Evolutionary conservation across 2,888 invertebrate species (phyloP).

Genomic region (Anarsia innoxiella): DNA sequence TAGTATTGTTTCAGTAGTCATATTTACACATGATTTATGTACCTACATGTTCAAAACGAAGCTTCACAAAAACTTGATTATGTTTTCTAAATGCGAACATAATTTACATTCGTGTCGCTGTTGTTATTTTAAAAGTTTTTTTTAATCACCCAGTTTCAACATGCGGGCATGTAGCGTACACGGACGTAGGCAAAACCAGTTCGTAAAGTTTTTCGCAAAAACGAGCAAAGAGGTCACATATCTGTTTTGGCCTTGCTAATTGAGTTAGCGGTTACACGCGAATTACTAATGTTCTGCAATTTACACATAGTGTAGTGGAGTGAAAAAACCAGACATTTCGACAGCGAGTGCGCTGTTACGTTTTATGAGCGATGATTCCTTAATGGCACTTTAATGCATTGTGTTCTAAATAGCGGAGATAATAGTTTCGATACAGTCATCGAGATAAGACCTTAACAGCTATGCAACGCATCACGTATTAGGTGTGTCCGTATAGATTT

Average conservation of each 20-base stretch:
- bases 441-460: conserved; percentile 9
- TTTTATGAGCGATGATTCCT: conserved; percentile 30
- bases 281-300: conserved; percentile 54
- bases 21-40: too few species aligned
- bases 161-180: conserved; percentile 39
- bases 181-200: conserved; percentile 37
- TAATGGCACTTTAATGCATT: conserved; percentile 23
- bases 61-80: conserved; percentile 33
- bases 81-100: conserved; percentile 34
- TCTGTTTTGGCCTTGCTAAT: conserved; percentile 67
- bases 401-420: conserved; percentile 34
- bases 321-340: conserved; percentile 35
- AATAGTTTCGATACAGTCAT: conserved; percentile 24
- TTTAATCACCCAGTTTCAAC: conserved; percentile 27
- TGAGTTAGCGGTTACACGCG: conserved; percentile 58
- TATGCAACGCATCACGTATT: conserved; percentile 21
- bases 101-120: conserved; percentile 30
- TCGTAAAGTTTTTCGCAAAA: conserved; percentile 37
- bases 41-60: conserved; percentile 1
- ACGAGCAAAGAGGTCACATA: conserved; percentile 66
- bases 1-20: conserved; percentile 1
- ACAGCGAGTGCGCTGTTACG: conserved; percentile 24
- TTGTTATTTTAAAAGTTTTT: conserved; percentile 30
- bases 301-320: conserved; percentile 44
- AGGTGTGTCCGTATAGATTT: too few species aligned